These are phyloP conservation scores for Hypselothyrea guttata DNA, from an alignment of 2,888 invertebrate genomes.

Conservation along the genomic window DNA sequence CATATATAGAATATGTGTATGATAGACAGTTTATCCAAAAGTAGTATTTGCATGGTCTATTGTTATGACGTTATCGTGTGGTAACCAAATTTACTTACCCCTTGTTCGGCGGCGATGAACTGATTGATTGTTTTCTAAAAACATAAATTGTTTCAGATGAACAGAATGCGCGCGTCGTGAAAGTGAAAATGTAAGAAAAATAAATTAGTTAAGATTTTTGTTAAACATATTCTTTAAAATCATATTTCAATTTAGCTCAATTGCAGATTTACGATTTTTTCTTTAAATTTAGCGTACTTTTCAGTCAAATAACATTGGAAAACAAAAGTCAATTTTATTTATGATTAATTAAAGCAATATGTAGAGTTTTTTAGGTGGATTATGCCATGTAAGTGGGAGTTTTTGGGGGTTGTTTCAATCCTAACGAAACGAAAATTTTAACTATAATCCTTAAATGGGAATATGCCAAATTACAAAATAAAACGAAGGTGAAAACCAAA, in stretches of 20 bases:
- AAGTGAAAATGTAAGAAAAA: slow-evolving; percentile 76
- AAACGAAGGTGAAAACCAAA: too few relatives aligned
- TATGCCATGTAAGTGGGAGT: background rate
- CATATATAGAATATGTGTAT: too few relatives aligned
- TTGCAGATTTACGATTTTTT: slow-evolving; percentile 6
- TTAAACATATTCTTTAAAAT: slow-evolving; percentile 3
- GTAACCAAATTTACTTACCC: slow-evolving; percentile 60
- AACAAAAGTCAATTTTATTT: slow-evolving; percentile 9
- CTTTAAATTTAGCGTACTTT: slow-evolving; percentile 7
- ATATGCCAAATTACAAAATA: too few relatives aligned
- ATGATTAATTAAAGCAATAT: slow-evolving; percentile 25
- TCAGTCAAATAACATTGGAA: slow-evolving; percentile 12
- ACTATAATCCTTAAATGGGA: too few relatives aligned
- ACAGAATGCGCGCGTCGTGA: slow-evolving; percentile 64
- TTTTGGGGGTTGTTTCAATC: background rate
- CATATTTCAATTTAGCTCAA: background rate
- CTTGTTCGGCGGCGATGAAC: slow-evolving; percentile 71
- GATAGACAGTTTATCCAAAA: too few relatives aligned
- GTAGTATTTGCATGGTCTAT: too few relatives aligned
- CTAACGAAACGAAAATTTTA: too few relatives aligned
- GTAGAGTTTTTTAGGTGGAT: slow-evolving; percentile 4
- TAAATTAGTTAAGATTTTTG: slow-evolving; percentile 65
- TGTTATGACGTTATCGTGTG: too few relatives aligned
- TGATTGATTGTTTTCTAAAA: slow-evolving; percentile 77
- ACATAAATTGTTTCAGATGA: slow-evolving; percentile 65